These are phyloP conservation scores for Pagrus major DNA, from an alignment of 2,113 vertebrate species.

Conservation along the genomic window DNA sequence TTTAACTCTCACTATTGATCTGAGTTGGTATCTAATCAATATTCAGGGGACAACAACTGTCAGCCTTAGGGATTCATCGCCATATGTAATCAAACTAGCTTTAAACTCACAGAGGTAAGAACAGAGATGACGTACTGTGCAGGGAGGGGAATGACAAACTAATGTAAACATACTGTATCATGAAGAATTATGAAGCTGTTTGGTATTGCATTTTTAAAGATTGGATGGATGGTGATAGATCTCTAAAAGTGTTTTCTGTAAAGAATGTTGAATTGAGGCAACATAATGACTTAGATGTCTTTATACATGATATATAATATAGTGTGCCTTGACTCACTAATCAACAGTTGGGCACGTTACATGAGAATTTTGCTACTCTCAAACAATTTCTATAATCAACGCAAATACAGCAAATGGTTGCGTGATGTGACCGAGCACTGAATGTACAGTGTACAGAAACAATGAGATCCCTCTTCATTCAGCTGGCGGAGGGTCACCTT, in stretches of 20 bases:
- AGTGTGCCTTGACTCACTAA: not conserved
- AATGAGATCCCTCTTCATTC: constrained; percentile 59
- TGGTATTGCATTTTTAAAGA: not conserved
- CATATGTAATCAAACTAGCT: not conserved
- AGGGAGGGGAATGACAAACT: not conserved
- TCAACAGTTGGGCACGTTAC: not conserved
- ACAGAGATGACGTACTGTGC: not conserved
- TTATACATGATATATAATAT: not conserved
- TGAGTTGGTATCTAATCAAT: constrained; percentile 53
- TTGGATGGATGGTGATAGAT: too few relatives aligned
- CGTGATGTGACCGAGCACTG: constrained; percentile 23
- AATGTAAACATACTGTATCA: not conserved
- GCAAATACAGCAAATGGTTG: constrained; percentile 1
- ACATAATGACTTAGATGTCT: too few relatives aligned
- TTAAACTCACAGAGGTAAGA: not conserved
- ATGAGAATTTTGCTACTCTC: not conserved
- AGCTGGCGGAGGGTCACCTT: constrained; percentile 42
- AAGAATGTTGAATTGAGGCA: not conserved
- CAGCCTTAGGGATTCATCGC: not conserved
- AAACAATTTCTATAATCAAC: not conserved
- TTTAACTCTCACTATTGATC: constrained; percentile 42
- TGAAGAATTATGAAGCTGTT: not conserved
- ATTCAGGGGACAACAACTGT: constrained; percentile 3
- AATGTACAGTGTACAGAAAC: constrained; percentile 35
- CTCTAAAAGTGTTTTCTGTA: not conserved